Conservation (phyloP, 2,888 invertebrate species). For the Omphaloscelis lunosa region DNA sequence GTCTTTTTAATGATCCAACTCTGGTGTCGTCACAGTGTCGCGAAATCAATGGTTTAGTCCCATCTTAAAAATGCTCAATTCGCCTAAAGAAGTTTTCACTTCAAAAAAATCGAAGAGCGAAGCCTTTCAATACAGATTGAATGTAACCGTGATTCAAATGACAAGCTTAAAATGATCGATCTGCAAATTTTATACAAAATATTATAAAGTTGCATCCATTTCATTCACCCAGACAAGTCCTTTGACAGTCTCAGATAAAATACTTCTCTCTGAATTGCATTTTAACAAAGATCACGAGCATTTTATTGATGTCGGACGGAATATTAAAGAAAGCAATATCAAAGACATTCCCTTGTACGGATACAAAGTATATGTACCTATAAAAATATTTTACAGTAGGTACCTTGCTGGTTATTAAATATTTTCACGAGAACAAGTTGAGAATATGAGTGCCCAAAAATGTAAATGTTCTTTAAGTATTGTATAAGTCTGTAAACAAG, state of each 20-base stretch:
- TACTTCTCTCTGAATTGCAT: slow-evolving; percentile 29
- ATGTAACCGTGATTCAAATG: not conserved
- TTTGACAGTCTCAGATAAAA: slow-evolving; percentile 33
- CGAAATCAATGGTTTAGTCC: too few species aligned
- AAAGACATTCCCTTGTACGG: slow-evolving; percentile 7
- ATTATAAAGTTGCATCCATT: slow-evolving; percentile 10
- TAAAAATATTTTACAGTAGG: not conserved
- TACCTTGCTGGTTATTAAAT: not conserved
- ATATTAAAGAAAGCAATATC: slow-evolving; percentile 33
- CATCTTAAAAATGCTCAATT: too few species aligned
- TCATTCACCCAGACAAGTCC: slow-evolving; percentile 16
- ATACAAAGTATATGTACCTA: not conserved
- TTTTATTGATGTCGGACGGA: slow-evolving; percentile 10
- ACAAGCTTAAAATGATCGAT: slow-evolving; percentile 14
- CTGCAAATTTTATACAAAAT: slow-evolving; percentile 4
- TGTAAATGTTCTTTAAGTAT: not conserved
- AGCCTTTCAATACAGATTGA: not conserved
- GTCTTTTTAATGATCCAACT: too few species aligned
- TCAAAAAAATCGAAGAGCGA: too few species aligned
- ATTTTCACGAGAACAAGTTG: not conserved
- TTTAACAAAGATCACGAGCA: slow-evolving; percentile 38
- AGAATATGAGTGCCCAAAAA: not conserved
- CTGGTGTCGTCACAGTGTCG: too few species aligned
- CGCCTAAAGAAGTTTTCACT: too few species aligned
- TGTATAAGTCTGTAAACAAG: not conserved